Conservation (phyloP, 2,888 invertebrate genomes). For the Gnatocerus cornutus region DNA sequence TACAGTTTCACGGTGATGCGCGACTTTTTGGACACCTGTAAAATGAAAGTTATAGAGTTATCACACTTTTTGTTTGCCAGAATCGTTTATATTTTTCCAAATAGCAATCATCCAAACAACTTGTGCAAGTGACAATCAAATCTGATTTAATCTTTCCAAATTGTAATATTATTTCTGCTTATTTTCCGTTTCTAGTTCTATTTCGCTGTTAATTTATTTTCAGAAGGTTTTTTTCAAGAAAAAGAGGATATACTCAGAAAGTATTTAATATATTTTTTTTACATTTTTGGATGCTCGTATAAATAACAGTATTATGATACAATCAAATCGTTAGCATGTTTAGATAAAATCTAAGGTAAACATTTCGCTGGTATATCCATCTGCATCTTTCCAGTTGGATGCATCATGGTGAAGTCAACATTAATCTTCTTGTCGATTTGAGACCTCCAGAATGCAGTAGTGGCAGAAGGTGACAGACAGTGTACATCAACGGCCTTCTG, state of each 20-base stretch:
- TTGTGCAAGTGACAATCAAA: too few species aligned
- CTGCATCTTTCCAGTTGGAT: not conserved
- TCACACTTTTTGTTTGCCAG: too few species aligned
- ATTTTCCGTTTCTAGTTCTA: too few species aligned
- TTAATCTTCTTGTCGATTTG: slow-evolving; percentile 71
- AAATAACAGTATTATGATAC: slow-evolving; percentile 15
- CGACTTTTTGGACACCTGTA: too few species aligned
- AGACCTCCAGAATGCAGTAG: slow-evolving; percentile 59
- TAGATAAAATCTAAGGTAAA: slow-evolving; percentile 54
- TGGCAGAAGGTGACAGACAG: slow-evolving; percentile 63
- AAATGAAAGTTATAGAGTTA: too few species aligned
- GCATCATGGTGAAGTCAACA: slow-evolving; percentile 61
- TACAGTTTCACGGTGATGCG: too few species aligned
- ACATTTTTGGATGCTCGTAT: slow-evolving; percentile 46
- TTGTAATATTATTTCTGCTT: too few species aligned
- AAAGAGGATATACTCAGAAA: not conserved
- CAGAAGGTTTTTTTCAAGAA: not conserved
- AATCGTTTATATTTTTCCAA: too few species aligned
- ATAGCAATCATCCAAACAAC: too few species aligned
- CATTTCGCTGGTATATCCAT: slow-evolving; percentile 41
- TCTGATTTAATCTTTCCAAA: too few species aligned
- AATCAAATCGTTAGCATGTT: not conserved
- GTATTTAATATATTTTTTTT: slow-evolving; percentile 37
- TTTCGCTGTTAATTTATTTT: too few species aligned
- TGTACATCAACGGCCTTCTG: slow-evolving; percentile 70